Percentiles rank a stretch among this genome's conserved stretches.
Conservation (phyloP, 2,888 invertebrate species). For the Hecatera dysodea region DNA sequence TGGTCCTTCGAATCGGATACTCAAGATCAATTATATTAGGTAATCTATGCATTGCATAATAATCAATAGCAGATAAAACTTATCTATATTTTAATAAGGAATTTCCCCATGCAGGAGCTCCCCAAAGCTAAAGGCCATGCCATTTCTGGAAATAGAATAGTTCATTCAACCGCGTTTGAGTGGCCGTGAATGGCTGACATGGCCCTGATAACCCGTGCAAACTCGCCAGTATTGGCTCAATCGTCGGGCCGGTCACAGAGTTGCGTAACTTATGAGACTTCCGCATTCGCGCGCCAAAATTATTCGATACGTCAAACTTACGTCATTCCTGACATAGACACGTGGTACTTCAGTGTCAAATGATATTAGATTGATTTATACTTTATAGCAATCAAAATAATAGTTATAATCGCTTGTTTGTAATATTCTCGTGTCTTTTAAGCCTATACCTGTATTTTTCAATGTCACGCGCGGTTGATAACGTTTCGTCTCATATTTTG, state of each 20-base stretch:
- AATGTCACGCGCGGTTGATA: slow-evolving; percentile 58
- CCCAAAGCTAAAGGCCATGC: slow-evolving; percentile 11
- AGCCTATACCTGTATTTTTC: slow-evolving; percentile 48
- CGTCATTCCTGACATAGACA: slow-evolving; percentile 51
- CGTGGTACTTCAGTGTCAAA: slow-evolving; percentile 54
- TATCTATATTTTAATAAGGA: slow-evolving; percentile 1
- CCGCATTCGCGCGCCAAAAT: slow-evolving; percentile 61
- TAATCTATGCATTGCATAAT: background rate
- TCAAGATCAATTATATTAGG: background rate
- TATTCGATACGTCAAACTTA: slow-evolving; percentile 45
- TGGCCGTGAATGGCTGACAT: slow-evolving; percentile 23
- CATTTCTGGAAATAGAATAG: slow-evolving; percentile 14
- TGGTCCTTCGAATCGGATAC: background rate
- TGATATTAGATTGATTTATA: slow-evolving; percentile 22
- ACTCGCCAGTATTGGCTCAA: slow-evolving; percentile 42
- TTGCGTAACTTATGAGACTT: slow-evolving; percentile 34
- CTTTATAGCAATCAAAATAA: background rate
- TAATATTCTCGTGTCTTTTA: slow-evolving; percentile 15
- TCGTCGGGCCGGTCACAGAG: slow-evolving; percentile 21
- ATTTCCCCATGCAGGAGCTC: slow-evolving; percentile 18
- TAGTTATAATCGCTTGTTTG: slow-evolving; percentile 11
- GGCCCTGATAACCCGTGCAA: slow-evolving; percentile 35
- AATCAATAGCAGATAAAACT: background rate
- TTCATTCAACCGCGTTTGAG: slow-evolving; percentile 45
- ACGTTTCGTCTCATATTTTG: slow-evolving; percentile 14